Percentiles rank a stretch among this genome's conserved stretches.
These are phyloP conservation scores for Drosophila oshimai DNA, from an alignment of 1,140 invertebrate species.

Conservation along the genomic window DNA sequence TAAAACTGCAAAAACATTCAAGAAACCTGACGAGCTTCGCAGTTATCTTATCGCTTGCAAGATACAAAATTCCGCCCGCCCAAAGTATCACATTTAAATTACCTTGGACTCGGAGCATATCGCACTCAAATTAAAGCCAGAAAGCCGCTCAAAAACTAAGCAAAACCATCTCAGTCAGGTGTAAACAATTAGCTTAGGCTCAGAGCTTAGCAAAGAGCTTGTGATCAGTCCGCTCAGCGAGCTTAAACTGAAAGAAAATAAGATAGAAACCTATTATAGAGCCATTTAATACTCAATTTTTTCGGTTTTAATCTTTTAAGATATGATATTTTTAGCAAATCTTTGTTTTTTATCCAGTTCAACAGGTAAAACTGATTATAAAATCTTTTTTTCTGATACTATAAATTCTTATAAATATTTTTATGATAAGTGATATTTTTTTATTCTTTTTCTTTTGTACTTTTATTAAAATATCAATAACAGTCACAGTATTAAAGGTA, in stretches of 20 bases:
- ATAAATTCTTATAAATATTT: no score
- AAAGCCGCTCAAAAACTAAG: conserved; percentile 9
- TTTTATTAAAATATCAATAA: no score
- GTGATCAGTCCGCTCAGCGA: background rate
- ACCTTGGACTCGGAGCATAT: conserved; percentile 22
- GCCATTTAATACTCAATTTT: no score
- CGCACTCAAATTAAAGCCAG: conserved; percentile 6
- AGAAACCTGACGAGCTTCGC: conserved; percentile 36
- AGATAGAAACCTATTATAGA: background rate
- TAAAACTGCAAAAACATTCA: conserved; percentile 58
- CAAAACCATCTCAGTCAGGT: conserved; percentile 27
- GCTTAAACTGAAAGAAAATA: background rate
- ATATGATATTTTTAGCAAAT: no score
- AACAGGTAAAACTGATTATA: no score
- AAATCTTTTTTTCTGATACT: no score
- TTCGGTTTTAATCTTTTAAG: no score
- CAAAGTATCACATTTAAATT: conserved; percentile 22
- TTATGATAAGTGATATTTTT: no score
- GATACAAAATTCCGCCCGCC: conserved; percentile 4
- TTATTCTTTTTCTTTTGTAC: no score
- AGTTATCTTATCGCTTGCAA: conserved; percentile 52
- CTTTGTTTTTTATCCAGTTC: no score
- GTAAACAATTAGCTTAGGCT: conserved; percentile 46
- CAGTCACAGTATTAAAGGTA: no score
- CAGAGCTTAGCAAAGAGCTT: conserved; percentile 20